These are phyloP conservation scores for Augiades crinisus DNA, from an alignment of 2,888 invertebrate species.

Conservation along the genomic window DNA sequence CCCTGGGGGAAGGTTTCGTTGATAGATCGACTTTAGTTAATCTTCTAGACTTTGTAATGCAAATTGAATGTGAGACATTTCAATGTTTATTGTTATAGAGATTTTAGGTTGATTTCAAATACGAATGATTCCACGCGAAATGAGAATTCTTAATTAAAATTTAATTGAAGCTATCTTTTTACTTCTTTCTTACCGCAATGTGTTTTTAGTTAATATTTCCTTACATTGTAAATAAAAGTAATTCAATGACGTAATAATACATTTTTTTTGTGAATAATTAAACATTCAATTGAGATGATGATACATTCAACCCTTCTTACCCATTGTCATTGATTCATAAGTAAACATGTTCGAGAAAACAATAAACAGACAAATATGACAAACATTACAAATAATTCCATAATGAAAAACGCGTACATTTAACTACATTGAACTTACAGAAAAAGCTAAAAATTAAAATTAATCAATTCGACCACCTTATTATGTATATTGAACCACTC, in stretches of 20 bases:
- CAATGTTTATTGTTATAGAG: no score
- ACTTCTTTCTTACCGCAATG: no score
- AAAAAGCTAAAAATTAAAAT: slow-evolving; percentile 54
- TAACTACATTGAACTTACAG: slow-evolving; percentile 37
- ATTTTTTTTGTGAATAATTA: no score
- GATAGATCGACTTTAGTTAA: slow-evolving; percentile 11
- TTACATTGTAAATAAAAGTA: no score
- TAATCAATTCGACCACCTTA: slow-evolving; percentile 36
- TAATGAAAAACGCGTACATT: slow-evolving; percentile 22
- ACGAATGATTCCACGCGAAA: no score
- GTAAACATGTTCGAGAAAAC: background rate
- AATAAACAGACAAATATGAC: background rate
- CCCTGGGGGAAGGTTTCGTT: slow-evolving; percentile 12
- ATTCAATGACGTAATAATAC: no score
- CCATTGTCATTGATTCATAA: background rate
- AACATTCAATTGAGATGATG: no score
- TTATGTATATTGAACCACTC: slow-evolving; percentile 48
- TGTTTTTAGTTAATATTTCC: no score
- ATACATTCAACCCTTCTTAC: background rate
- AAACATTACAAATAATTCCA: slow-evolving; percentile 24
- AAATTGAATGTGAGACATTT: no score
- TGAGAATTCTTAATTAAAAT: no score
- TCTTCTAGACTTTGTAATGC: slow-evolving; percentile 1
- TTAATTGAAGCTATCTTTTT: no score
- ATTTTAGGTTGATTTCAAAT: no score